Evolutionary conservation across 2,888 invertebrate genomes (phyloP), one percentile per base, ranked within the genome.

Genomic region (Drosophila diplacantha): DNA sequence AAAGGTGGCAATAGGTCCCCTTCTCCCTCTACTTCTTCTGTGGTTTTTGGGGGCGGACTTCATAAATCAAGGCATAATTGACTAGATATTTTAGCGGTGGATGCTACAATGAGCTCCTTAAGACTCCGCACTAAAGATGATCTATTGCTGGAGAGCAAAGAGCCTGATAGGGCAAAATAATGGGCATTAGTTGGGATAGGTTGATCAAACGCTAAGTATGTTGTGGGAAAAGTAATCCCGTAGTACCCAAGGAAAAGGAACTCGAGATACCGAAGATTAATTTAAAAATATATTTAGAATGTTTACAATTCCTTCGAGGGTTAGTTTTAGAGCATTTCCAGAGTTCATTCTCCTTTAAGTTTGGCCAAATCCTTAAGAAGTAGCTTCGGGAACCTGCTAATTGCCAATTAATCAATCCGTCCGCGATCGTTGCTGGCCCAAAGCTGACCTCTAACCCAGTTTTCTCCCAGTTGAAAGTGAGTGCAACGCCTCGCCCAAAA

Each of bases 31-130:
- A 41, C 8, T 11, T 6, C 2, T 26, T 24, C 22, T 43, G 53
- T 20, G 44, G 37, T 34, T 67, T 16, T 9, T 2, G 3, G 34
- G 18, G 29, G 39, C 26, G 46, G 43, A 22, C 43, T 49, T 61
- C 73, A 80, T 80, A 80, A 80, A 80, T 80, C 80, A 84, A 24
- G 18, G 34, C 49, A 46, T 76, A 82, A 82, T 83, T 81, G 72
- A 67, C 56, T 68, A 41, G 59, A 51, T 39, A 61, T 39, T 44
- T 47, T 26, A 61, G 46, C 47, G 35, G 47, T 26, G 37, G 49
- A 43, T 44, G 43, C 53, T 34, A 5, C 7, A n/a, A 38, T 22
- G 38, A 14, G 14, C 35, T 29, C 38, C 32, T 34, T n/a, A 44
- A 9, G 39, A 20, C 41, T 34, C 5, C 7, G 11, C 7, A 24